Base-by-base conservation (phyloP, 1,140 invertebrate species). In the Grapholita molesta region DNA sequence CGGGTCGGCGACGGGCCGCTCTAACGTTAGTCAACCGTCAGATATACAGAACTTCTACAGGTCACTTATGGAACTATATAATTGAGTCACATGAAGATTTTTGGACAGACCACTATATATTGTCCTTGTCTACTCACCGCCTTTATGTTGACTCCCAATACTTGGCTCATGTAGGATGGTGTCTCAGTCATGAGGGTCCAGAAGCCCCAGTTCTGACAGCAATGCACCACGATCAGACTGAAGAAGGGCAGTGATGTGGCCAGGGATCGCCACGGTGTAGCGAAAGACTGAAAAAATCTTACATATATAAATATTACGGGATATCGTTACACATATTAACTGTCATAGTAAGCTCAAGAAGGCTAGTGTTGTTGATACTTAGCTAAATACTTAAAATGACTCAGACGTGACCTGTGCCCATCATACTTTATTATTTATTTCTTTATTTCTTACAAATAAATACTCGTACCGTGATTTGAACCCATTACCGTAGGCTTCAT, bases 111-210 rank as follows among this genome's bases (percentile, higher is more conserved):
- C 3, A 42, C 11, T 42, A 42, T 42, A 4, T 15, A 61, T 30
- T 0, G 3, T 28, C 7, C 7, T 64, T 8, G 0, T 61, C 5
- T 32, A 66, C 68, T 68, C 67, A 75, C 73, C 11, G 68, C 82
- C 89, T 95, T 93, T 12, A 98, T 95, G 68, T 98, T 90, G 78
- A 95, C 96, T 69, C 95, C 87, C 0, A 98, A 92, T 1, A 98
- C 94, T 33, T 94, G 92, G 33, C 94, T 95, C 92, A 99, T 95
- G 77, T 97, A 99, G 7, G 94, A 95, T 0, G 98, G 98, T 35
- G 98, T 94, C 85, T 97, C 94, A 0, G 96, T 97, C 6, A 98
- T 88, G 53, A 99, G 90, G 1, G 96, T 98, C 92, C 97, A 98
- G 76, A 96, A 97, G 0, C 96, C 97, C 97, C 96, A 98, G 77